Conservation (phyloP, 2,888 invertebrate genomes). For the Lasioglossum pauxillum region DNA sequence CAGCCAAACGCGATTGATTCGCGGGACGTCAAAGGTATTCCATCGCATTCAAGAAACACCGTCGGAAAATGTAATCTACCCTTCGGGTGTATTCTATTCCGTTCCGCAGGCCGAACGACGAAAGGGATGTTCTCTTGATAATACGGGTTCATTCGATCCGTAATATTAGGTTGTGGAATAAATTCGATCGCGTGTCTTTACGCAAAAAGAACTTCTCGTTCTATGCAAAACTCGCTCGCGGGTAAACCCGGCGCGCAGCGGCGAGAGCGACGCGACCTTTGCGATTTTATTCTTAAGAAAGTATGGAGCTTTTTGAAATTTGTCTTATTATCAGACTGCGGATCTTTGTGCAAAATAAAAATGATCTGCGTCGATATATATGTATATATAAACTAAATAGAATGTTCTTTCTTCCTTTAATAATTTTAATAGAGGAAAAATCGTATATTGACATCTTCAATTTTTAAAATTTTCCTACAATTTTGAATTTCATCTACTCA, state of each 20-base stretch:
- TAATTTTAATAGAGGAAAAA: no score
- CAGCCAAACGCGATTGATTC: conserved; percentile 31
- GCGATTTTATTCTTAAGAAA: background rate
- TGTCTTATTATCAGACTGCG: background rate
- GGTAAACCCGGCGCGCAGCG: background rate
- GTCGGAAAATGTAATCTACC: conserved; percentile 27
- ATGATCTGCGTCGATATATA: no score
- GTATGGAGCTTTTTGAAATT: background rate
- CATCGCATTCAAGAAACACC: conserved; percentile 24
- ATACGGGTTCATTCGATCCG: background rate
- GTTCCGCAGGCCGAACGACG: background rate
- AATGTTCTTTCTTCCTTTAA: no score
- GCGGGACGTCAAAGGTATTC: conserved; percentile 28
- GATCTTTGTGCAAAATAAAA: no score
- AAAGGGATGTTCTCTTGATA: conserved; percentile 19
- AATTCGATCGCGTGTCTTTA: conserved; percentile 2
- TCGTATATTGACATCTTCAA: no score
- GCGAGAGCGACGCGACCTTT: background rate
- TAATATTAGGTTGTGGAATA: conserved; percentile 6
- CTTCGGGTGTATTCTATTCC: conserved; percentile 23
- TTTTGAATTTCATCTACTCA: no score
- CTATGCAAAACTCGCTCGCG: background rate
- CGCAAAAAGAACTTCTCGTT: background rate
- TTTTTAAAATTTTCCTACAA: no score
- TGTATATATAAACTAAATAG: no score